These are phyloP conservation scores for Campaea margaritaria DNA, from an alignment of 2,888 invertebrate genomes.

Conservation along the genomic window DNA sequence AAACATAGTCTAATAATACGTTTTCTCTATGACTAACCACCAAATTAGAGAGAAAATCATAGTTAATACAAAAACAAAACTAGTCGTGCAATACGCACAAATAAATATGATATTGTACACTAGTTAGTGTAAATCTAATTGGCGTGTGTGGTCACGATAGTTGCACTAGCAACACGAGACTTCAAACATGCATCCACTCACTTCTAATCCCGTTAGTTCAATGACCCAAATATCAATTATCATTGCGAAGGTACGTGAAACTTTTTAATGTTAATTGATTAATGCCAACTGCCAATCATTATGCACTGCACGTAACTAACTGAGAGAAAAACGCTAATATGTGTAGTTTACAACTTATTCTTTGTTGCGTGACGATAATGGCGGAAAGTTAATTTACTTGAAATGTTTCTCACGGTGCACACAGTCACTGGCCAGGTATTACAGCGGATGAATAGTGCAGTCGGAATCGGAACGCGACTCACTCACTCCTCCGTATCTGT, in stretches of 20 bases:
- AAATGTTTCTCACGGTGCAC: constrained; percentile 77
- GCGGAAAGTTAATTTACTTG: constrained; percentile 73
- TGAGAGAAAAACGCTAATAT: constrained; percentile 58
- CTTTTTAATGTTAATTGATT: constrained; percentile 65
- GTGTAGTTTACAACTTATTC: constrained; percentile 60
- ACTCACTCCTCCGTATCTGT: constrained; percentile 46
- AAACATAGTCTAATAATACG: too few relatives aligned
- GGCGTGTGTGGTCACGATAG: constrained; percentile 44
- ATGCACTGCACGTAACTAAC: constrained; percentile 58
- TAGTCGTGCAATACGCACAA: neutral
- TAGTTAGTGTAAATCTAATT: constrained; percentile 21
- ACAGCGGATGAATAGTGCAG: constrained; percentile 47
- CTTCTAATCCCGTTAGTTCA: constrained; percentile 72
- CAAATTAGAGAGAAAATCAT: too few relatives aligned
- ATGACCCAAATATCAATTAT: constrained; percentile 69
- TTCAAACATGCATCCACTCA: constrained; percentile 59
- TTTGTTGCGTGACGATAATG: constrained; percentile 75
- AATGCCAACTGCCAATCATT: constrained; percentile 56
- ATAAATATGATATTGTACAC: constrained; percentile 14
- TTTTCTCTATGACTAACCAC: too few relatives aligned
- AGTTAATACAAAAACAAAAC: neutral
- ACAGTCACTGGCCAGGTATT: constrained; percentile 58
- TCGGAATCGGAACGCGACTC: constrained; percentile 38
- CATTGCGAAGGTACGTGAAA: constrained; percentile 62
- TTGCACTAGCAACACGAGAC: constrained; percentile 46